Evolutionary conservation across 2,888 invertebrate species (phyloP).

Genomic region (Zootermopsis nevadensis): DNA sequence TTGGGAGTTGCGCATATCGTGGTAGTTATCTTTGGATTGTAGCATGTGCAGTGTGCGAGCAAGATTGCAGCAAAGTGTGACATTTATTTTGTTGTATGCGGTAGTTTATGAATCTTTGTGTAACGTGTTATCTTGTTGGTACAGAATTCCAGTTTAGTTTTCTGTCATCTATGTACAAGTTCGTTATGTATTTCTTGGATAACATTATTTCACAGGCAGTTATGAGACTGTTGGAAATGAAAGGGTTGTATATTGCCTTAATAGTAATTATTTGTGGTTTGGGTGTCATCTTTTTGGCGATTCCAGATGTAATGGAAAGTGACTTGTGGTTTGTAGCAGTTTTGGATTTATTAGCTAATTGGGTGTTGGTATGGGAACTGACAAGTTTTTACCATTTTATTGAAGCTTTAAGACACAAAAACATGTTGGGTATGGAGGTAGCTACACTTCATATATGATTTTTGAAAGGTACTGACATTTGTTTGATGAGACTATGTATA

Average conservation of each 20-base stretch:
- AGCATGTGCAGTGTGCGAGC: too few species aligned
- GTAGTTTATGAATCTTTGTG: too few species aligned
- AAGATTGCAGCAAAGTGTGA: too few species aligned
- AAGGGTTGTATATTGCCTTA: conserved; percentile 49
- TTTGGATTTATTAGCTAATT: conserved; percentile 49
- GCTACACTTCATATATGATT: conserved; percentile 45
- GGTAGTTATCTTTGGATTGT: too few species aligned
- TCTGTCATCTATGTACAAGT: too few species aligned
- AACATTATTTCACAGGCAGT: too few species aligned
- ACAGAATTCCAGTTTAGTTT: too few species aligned
- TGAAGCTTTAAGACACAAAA: conserved; percentile 48
- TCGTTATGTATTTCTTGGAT: too few species aligned
- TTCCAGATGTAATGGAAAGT: conserved; percentile 51
- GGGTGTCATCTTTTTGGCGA: conserved; percentile 49
- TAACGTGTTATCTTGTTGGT: too few species aligned
- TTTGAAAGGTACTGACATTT: neutral
- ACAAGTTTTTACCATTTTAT: conserved; percentile 51
- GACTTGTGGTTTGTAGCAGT: conserved; percentile 51
- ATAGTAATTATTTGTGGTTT: conserved; percentile 50
- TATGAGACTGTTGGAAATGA: conserved; percentile 49
- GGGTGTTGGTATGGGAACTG: conserved; percentile 50
- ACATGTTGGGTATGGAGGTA: conserved; percentile 49
- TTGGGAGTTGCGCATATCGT: too few species aligned
- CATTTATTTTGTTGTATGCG: too few species aligned
- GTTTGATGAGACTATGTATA: neutral